These are phyloP conservation scores for Equus quagga DNA, from an alignment of 2,113 vertebrate species.

Conservation along the genomic window DNA sequence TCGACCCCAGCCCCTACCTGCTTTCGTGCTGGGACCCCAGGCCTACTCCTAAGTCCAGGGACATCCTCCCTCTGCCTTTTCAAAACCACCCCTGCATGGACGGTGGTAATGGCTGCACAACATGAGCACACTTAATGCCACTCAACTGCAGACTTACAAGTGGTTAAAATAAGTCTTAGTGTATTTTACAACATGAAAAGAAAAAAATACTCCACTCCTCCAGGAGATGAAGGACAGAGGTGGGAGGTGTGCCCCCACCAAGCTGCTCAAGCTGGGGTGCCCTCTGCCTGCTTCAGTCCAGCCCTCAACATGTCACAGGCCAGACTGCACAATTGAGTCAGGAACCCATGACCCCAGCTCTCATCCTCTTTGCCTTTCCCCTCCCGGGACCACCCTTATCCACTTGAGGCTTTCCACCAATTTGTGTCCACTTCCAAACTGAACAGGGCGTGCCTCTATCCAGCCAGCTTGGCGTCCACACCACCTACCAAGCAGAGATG, in stretches of 20 bases:
- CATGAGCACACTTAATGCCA: neutral
- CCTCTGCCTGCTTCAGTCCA: neutral
- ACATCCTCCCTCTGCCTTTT: neutral
- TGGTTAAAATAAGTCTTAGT: fast-evolving
- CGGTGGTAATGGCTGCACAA: neutral
- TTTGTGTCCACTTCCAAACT: neutral
- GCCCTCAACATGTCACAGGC: neutral
- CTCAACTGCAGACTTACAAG: neutral
- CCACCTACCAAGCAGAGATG: slow-evolving; percentile 86
- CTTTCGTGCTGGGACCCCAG: neutral
- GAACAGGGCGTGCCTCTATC: neutral
- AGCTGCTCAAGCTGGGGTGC: too few relatives aligned
- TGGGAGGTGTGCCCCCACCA: neutral
- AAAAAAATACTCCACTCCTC: neutral
- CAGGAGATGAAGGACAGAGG: neutral
- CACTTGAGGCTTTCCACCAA: neutral
- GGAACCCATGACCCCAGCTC: neutral
- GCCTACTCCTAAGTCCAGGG: neutral
- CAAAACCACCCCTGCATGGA: neutral
- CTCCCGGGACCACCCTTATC: neutral
- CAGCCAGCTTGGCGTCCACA: slow-evolving; percentile 86
- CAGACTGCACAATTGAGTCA: fast-evolving
- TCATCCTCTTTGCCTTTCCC: neutral
- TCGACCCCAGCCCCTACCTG: neutral
- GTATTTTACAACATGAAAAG: neutral